Evolutionary conservation across 2,113 vertebrate genomes (phyloP).

Genomic region (Python bivittatus): DNA sequence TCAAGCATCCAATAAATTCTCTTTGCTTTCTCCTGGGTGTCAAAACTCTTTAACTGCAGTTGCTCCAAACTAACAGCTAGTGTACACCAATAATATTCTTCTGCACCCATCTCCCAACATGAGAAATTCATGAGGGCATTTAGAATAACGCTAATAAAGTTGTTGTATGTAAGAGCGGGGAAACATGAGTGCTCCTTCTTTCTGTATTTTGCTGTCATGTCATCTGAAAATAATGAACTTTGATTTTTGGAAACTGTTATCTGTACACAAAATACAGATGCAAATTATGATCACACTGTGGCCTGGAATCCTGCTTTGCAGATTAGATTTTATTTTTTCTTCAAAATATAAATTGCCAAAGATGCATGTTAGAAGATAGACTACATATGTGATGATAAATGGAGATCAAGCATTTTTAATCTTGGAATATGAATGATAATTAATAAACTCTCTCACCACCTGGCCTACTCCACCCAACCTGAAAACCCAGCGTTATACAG

Average conservation of each 20-base stretch:
- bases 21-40: background rate
- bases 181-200: background rate
- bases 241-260: background rate
- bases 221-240: background rate
- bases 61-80: too few species aligned
- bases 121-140: background rate
- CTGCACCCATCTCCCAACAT: background rate
- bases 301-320: background rate
- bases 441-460: background rate
- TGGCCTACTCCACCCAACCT: background rate
- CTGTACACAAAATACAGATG: background rate
- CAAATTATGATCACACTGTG: background rate
- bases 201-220: background rate
- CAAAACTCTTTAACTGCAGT: background rate
- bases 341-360: background rate
- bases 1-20: background rate
- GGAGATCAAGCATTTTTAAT: background rate
- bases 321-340: background rate
- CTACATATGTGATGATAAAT: background rate
- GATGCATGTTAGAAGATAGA: background rate
- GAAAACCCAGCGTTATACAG: background rate
- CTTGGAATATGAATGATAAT: too few species aligned
- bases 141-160: background rate
- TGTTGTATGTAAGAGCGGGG: background rate
- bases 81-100: background rate